Percentiles rank a stretch among this genome's conserved stretches.
Conservation (phyloP, 2,113 vertebrate genomes). For the Podarcis muralis region DNA sequence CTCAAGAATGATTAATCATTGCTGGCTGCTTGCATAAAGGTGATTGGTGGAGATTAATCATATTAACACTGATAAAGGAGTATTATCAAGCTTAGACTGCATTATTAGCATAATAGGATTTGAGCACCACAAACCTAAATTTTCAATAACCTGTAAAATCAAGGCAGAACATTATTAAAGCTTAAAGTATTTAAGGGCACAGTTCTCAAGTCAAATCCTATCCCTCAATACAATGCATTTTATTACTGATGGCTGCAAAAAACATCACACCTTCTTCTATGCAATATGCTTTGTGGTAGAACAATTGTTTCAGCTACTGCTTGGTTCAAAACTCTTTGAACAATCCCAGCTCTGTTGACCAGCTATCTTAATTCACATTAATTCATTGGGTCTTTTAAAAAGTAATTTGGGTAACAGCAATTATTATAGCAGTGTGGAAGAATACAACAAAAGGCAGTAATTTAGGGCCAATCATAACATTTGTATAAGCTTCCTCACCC, state of each 20-base stretch:
- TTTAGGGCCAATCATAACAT: slow-evolving; percentile 1
- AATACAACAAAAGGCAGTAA: background rate
- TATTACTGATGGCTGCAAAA: background rate
- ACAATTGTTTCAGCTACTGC: background rate
- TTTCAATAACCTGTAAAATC: slow-evolving; percentile 45
- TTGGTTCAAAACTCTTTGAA: background rate
- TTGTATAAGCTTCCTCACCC: background rate
- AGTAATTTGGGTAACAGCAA: background rate
- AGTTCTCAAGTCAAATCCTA: background rate
- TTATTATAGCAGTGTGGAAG: background rate
- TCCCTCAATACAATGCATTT: background rate
- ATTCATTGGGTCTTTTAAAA: background rate
- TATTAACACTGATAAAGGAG: slow-evolving; percentile 72
- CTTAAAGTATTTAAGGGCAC: slow-evolving; percentile 3
- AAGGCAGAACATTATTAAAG: slow-evolving; percentile 36
- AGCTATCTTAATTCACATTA: background rate
- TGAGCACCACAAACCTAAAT: slow-evolving; percentile 46
- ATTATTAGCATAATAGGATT: slow-evolving; percentile 74
- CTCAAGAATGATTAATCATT: slow-evolving; percentile 79
- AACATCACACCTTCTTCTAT: background rate
- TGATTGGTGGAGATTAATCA: slow-evolving; percentile 78
- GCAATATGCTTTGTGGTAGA: background rate
- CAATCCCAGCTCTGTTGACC: background rate
- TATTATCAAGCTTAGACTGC: slow-evolving; percentile 62
- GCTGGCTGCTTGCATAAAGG: slow-evolving; percentile 69